These are phyloP conservation scores for Drosophila emarginata DNA, from an alignment of 2,888 invertebrate genomes.

Conservation along the genomic window DNA sequence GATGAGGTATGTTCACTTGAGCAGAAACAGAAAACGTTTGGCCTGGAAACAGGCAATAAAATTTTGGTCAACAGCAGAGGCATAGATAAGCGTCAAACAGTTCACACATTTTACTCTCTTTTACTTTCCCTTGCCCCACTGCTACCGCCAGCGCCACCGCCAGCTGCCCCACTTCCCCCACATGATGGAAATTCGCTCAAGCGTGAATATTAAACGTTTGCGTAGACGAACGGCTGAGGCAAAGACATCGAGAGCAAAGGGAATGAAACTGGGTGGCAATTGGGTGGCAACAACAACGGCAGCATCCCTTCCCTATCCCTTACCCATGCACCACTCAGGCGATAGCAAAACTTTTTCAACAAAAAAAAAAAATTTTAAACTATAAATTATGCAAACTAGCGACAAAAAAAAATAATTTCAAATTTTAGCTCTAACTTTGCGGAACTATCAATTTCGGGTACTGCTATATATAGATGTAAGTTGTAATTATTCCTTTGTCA, in stretches of 20 bases:
- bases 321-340: background rate
- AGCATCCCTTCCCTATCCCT: background rate
- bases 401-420: too few species aligned
- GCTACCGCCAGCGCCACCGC: background rate
- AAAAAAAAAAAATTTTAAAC: too few species aligned
- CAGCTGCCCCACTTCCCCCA: background rate
- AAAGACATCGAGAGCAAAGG: background rate
- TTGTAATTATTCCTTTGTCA: too few species aligned
- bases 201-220: slow-evolving; percentile 78
- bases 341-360: background rate
- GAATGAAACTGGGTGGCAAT: background rate
- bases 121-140: too few species aligned
- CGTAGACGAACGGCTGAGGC: slow-evolving; percentile 31
- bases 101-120: slow-evolving; percentile 67
- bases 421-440: too few species aligned
- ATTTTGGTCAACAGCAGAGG: slow-evolving; percentile 71
- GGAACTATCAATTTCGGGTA: too few species aligned
- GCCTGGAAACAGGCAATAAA: slow-evolving; percentile 77
- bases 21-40: slow-evolving; percentile 62
- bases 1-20: slow-evolving; percentile 38
- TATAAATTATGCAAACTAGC: too few species aligned
- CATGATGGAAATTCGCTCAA: slow-evolving; percentile 65
- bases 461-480: too few species aligned
- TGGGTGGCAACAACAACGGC: background rate
- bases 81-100: slow-evolving; percentile 75